These are phyloP conservation scores for Hypomecis punctinalis DNA, from an alignment of 2,888 invertebrate species.

Conservation along the genomic window DNA sequence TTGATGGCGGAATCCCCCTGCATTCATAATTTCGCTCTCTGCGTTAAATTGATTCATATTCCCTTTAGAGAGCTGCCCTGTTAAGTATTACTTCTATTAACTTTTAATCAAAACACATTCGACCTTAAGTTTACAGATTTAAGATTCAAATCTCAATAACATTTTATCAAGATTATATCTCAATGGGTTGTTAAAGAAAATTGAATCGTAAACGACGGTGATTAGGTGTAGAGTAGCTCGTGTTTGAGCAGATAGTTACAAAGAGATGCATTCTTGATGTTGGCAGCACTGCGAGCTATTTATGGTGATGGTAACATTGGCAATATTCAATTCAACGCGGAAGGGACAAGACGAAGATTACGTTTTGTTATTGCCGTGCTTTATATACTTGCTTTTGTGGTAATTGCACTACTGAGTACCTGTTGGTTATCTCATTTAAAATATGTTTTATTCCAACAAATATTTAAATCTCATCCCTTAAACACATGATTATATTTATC, in stretches of 20 bases:
- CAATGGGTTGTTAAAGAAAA: constrained; percentile 22
- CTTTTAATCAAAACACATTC: constrained; percentile 17
- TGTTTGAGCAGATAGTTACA: constrained; percentile 24
- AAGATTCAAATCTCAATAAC: constrained; percentile 30
- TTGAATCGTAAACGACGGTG: constrained; percentile 9
- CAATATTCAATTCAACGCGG: constrained; percentile 47
- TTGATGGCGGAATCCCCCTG: constrained; percentile 29
- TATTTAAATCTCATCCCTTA: too few relatives aligned
- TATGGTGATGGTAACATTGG: constrained; percentile 49
- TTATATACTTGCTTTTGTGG: constrained; percentile 9
- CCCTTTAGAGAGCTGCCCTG: constrained; percentile 49
- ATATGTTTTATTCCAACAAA: background rate
- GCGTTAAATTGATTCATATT: constrained; percentile 65
- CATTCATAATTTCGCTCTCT: constrained; percentile 42
- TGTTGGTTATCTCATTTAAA: background rate
- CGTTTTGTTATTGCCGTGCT: constrained; percentile 12
- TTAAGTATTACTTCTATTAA: constrained; percentile 45
- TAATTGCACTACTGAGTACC: background rate
- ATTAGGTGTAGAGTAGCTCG: constrained; percentile 13
- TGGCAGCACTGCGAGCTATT: constrained; percentile 45
- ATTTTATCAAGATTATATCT: constrained; percentile 33
- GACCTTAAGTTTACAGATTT: constrained; percentile 21
- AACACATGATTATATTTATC: too few relatives aligned
- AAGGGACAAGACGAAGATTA: constrained; percentile 6
- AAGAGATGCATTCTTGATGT: constrained; percentile 51